Evolutionary conservation across 2,113 vertebrate genomes (phyloP).

Genomic region (Syngnathus scovelli): DNA sequence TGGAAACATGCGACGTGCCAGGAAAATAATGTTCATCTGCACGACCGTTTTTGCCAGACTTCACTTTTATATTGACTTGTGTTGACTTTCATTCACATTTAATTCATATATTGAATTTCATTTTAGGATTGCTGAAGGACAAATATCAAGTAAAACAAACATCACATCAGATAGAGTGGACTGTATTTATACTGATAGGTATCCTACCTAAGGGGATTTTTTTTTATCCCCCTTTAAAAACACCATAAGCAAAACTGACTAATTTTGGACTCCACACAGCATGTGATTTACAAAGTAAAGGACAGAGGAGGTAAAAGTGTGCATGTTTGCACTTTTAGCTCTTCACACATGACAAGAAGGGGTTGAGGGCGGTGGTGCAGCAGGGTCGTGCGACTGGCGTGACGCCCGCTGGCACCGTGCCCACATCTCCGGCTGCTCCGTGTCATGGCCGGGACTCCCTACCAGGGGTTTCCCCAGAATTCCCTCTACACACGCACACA

Average conservation of each 20-base stretch:
- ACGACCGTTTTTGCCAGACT: not conserved
- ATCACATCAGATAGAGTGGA: not conserved
- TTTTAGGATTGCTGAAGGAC: not conserved
- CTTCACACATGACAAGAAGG: constrained; percentile 41
- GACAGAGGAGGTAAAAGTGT: constrained; percentile 6
- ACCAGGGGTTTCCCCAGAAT: constrained; percentile 73
- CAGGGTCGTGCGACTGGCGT: constrained; percentile 50
- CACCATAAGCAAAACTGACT: not conserved
- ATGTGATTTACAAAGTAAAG: not conserved
- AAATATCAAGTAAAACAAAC: not conserved
- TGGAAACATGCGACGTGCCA: not conserved
- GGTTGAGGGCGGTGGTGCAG: constrained; percentile 9
- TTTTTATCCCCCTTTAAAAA: not conserved
- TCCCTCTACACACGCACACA: constrained; percentile 46
- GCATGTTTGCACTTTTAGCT: constrained; percentile 30
- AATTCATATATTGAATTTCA: not conserved
- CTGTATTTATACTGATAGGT: not conserved
- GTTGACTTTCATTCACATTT: not conserved
- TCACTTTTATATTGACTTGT: not conserved
- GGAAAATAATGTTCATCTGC: not conserved
- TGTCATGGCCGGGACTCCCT: constrained; percentile 69
- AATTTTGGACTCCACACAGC: not conserved
- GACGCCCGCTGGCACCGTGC: constrained; percentile 66
- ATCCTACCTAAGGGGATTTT: not conserved
- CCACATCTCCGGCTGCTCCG: constrained; percentile 63